Evolutionary conservation across 2,888 invertebrate genomes (phyloP), one percentile per base, ranked within the genome.

Genomic region (Dynastes maya): DNA sequence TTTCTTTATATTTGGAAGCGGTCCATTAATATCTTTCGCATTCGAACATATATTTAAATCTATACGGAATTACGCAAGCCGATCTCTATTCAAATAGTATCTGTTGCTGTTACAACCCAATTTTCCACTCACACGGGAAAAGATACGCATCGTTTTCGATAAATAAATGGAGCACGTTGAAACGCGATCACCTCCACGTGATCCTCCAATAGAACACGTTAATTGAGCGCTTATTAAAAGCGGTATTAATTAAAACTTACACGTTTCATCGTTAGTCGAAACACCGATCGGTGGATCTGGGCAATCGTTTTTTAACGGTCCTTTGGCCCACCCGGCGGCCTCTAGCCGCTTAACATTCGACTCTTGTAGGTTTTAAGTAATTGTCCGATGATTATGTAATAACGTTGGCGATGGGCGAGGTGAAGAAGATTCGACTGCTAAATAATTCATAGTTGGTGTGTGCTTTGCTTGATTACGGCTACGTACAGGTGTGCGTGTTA

Each of bases 311-410:
- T 58, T 58, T 58, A 58, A 58, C 55, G 55, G 55, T 58, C 55
- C 37, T 64, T 11, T n/a, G 11, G 64, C 32, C 64, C 64, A 64
- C 64, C 64, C 37, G 32, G 32, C 40, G 37, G 64, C 37, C 11
- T 5, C 32, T 4, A 64, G 37, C 64, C 37, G n/a, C 64, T 70
- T 70, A 53, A 70, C 29, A 70, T 70, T 70, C 70, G 16, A 53
- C 53, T 70, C 70, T 53, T 53, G 70, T 70, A 70, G 8, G 53
- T 53, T 70, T 70, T 70, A 70, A 70, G 70, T 70, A 70, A 70
- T 70, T 70, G 70, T 53, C 32, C 53, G 53, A 53, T 53, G 53
- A 70, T 70, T 70, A 70, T 70, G 70, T 53, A 70, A 70, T 53
- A 53, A 9, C 32, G 8, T 16, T 13, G 53, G 16, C 51, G 51